Conservation (phyloP, 2,113 vertebrate genomes). For the Leucoraja erinaceus region DNA sequence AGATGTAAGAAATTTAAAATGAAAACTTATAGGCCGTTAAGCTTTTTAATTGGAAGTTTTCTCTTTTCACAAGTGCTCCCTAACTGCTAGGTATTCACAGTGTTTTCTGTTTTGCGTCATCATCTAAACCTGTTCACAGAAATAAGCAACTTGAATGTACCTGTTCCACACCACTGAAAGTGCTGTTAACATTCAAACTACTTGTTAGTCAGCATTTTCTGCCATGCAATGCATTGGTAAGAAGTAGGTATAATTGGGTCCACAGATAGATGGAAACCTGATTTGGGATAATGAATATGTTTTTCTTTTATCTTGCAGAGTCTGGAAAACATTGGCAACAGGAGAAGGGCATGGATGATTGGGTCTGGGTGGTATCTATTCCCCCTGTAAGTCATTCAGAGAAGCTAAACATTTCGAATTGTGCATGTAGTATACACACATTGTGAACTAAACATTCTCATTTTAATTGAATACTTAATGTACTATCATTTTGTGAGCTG, state of each 20-base stretch:
- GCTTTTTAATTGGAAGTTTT: neutral
- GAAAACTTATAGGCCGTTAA: neutral
- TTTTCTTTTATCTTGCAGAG: neutral
- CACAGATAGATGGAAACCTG: too few species aligned
- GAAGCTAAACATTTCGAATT: too few species aligned
- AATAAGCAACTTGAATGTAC: neutral
- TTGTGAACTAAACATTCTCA: neutral
- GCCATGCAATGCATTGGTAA: neutral
- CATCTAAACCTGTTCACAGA: neutral
- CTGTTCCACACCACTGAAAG: neutral
- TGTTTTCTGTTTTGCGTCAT: neutral
- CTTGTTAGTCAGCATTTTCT: neutral
- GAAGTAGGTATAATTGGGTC: neutral
- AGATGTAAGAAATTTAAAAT: neutral
- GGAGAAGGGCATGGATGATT: neutral
- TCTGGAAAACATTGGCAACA: neutral
- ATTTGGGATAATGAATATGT: neutral
- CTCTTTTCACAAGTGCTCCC: neutral
- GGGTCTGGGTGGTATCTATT: conserved; percentile 33
- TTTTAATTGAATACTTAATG: conserved; percentile 7
- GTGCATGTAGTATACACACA: neutral
- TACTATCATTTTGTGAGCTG: too few species aligned
- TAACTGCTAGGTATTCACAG: neutral
- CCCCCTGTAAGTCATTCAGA: conserved; percentile 4
- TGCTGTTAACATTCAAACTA: neutral